Evolutionary conservation across 2,113 vertebrate species (phyloP).

Genomic region (Cebus imitator): DNA sequence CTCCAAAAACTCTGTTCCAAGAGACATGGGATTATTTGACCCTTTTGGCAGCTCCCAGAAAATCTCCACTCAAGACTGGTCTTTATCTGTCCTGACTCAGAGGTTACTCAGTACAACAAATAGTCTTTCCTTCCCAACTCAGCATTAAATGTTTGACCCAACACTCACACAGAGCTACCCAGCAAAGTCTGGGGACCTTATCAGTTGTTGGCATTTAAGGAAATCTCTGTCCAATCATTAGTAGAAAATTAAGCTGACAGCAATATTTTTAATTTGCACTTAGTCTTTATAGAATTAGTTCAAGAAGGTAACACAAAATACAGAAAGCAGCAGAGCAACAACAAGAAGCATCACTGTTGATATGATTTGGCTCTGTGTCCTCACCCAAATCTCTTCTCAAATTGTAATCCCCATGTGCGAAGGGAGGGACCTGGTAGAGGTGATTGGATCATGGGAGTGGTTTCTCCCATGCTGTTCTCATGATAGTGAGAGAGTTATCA

Average conservation of each 20-base stretch:
- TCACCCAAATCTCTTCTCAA: too few species aligned
- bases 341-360: neutral
- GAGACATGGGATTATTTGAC: neutral
- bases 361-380: too few species aligned
- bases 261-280: neutral
- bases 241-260: neutral
- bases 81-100: neutral
- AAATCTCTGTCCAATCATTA: neutral
- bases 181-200: neutral
- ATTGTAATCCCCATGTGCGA: too few species aligned
- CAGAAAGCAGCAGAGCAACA: neutral
- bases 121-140: neutral
- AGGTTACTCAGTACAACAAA: neutral
- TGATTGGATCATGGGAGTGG: too few species aligned
- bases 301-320: neutral
- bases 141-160: neutral
- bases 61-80: neutral
- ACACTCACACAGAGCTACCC: neutral
- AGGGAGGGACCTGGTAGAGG: too few species aligned
- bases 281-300: neutral
- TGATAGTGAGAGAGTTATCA: too few species aligned
- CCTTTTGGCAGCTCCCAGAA: neutral
- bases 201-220: neutral
- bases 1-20: neutral
- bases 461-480: too few species aligned